These are phyloP conservation scores for Poeciliopsis turneri DNA, from an alignment of 2,797 vertebrate species.

Conservation along the genomic window DNA sequence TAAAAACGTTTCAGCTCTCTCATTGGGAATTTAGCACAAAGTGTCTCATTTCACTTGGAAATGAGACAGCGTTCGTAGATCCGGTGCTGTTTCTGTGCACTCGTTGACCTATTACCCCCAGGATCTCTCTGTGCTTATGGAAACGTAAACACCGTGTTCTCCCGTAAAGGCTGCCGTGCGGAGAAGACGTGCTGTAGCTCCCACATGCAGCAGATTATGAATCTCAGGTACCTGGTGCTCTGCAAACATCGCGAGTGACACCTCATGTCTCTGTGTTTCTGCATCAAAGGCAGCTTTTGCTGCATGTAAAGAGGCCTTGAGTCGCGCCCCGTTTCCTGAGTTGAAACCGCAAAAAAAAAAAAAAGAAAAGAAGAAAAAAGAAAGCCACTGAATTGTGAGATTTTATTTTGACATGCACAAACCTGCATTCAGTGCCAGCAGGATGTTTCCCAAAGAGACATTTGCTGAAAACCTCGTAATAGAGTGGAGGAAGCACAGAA, in stretches of 20 bases:
- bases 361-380: no score
- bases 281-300: not conserved
- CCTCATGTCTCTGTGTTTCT: not conserved
- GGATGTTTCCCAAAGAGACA: not conserved
- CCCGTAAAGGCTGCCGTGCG: not conserved
- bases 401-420: not conserved
- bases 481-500: not conserved
- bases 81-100: constrained; percentile 18
- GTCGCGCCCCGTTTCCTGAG: not conserved
- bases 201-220: not conserved
- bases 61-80: not conserved
- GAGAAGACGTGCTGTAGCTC: not conserved
- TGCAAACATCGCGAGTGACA: not conserved
- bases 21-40: not conserved
- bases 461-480: not conserved
- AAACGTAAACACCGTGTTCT: not conserved
- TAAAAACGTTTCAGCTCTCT: not conserved
- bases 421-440: not conserved
- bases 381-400: not conserved
- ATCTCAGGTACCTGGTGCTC: not conserved
- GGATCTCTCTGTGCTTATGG: not conserved
- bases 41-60: not conserved
- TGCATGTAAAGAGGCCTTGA: not conserved
- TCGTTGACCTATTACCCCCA: constrained; percentile 12
- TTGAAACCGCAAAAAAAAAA: not conserved